phyloP scores from a whole-genome alignment of 2,888 invertebrate species.

The Chrysolina americana region DNA sequence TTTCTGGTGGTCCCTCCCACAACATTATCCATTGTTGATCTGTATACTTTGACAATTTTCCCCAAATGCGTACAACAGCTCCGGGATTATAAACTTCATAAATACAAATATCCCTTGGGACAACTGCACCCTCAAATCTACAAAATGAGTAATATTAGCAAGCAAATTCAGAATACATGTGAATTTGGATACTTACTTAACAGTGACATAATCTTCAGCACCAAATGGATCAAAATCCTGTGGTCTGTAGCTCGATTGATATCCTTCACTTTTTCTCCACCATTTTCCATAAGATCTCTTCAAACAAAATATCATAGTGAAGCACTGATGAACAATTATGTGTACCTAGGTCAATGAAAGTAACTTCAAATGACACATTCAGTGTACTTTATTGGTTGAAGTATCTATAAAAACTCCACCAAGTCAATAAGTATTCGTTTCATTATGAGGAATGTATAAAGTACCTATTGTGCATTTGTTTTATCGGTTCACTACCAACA shows the following conservation, averaged over 20 bases:
- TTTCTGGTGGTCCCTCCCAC: conserved; percentile 82
- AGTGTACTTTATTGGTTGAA: too few relatives aligned
- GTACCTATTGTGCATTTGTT: too few relatives aligned
- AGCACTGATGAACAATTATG: too few relatives aligned
- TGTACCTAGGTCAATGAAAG: too few relatives aligned
- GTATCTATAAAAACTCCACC: too few relatives aligned
- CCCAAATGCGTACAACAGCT: conserved; percentile 86
- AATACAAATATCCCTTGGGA: conserved; percentile 79
- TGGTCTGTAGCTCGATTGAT: conserved; percentile 79
- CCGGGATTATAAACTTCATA: conserved; percentile 92
- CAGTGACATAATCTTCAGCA: conserved; percentile 83
- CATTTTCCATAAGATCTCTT: conserved; percentile 89
- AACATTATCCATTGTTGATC: conserved; percentile 78
- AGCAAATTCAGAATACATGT: too few relatives aligned
- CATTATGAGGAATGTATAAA: too few relatives aligned
- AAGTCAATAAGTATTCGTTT: too few relatives aligned
- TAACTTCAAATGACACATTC: too few relatives aligned
- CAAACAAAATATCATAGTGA: conserved; percentile 48
- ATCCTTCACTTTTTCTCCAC: conserved; percentile 87
- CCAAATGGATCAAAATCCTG: conserved; percentile 78
- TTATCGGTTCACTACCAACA: too few relatives aligned
- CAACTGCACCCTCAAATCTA: conserved; percentile 78
- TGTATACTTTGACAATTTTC: conserved; percentile 65
- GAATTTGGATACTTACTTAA: conserved; percentile 71
- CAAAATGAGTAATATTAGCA: conserved; percentile 36